Evolutionary conservation across 2,113 vertebrate genomes (phyloP).

Genomic region (Rhinolophus ferrumequinum): DNA sequence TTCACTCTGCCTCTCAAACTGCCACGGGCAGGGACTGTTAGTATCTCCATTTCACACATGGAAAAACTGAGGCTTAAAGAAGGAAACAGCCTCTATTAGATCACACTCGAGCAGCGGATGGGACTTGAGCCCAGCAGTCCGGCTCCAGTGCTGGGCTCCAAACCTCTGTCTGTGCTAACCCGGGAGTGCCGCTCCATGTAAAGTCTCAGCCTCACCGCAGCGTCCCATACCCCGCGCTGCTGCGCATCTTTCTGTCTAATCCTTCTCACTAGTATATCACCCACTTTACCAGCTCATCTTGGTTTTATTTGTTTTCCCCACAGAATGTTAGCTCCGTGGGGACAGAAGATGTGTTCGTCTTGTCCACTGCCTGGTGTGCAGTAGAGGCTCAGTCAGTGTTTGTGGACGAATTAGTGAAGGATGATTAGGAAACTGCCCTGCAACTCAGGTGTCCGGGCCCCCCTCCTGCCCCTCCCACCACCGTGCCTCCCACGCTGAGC

Average conservation of each 20-base stretch:
- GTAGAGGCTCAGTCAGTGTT: no score
- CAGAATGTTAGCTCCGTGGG: rapidly evolving
- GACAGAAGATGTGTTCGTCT: no score
- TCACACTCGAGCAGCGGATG: not conserved
- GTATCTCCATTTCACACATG: not conserved
- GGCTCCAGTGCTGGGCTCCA: not conserved
- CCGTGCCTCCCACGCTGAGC: no score
- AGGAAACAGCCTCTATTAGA: not conserved
- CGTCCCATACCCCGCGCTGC: rapidly evolving
- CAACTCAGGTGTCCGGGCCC: not conserved
- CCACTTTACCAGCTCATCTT: not conserved
- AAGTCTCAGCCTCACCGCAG: rapidly evolving
- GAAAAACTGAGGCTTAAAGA: not conserved
- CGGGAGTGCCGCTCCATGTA: rapidly evolving
- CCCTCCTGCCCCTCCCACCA: not conserved
- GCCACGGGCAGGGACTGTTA: not conserved
- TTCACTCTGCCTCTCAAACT: not conserved
- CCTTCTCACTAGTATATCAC: no score
- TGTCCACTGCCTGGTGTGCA: not conserved
- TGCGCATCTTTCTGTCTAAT: no score
- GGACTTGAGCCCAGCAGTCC: not conserved
- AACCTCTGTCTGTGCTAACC: rapidly evolving
- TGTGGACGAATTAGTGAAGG: not conserved
- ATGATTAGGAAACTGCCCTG: no score
- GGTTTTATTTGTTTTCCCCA: no score